These are phyloP conservation scores for Cerceris rybyensis DNA, from an alignment of 2,888 invertebrate genomes.

Conservation along the genomic window DNA sequence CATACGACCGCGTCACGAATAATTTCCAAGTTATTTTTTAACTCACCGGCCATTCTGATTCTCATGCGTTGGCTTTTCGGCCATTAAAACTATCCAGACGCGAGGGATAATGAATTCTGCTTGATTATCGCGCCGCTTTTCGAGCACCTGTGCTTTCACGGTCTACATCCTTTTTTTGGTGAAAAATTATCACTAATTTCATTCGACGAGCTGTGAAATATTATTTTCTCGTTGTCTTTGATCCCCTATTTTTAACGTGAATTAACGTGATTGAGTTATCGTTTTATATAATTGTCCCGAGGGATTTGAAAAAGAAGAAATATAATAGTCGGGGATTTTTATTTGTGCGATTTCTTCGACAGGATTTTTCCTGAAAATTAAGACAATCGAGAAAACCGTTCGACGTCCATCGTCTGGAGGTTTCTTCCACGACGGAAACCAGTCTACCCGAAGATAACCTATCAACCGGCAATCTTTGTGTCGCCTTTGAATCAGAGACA, in stretches of 20 bases:
- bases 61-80: constrained; percentile 48
- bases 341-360: background rate
- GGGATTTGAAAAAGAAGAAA: no score
- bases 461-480: constrained; percentile 62
- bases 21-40: constrained; percentile 53
- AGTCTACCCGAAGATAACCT: constrained; percentile 60
- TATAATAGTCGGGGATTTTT: background rate
- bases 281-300: no score
- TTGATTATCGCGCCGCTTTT: constrained; percentile 41
- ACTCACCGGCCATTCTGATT: constrained; percentile 34
- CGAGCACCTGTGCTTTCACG: background rate
- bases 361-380: constrained; percentile 37
- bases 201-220: no score
- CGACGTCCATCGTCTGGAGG: constrained; percentile 42
- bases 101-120: constrained; percentile 57
- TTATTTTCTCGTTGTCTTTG: background rate
- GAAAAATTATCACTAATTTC: background rate
- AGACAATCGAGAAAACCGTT: constrained; percentile 49
- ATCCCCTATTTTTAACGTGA: background rate
- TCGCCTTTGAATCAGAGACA: constrained; percentile 67
- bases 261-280: no score
- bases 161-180: background rate
- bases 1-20: constrained; percentile 28
- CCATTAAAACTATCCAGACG: constrained; percentile 70
- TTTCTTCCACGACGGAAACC: constrained; percentile 51